These are phyloP conservation scores for Tachina lurida DNA, from an alignment of 2,888 invertebrate genomes.

Conservation along the genomic window DNA sequence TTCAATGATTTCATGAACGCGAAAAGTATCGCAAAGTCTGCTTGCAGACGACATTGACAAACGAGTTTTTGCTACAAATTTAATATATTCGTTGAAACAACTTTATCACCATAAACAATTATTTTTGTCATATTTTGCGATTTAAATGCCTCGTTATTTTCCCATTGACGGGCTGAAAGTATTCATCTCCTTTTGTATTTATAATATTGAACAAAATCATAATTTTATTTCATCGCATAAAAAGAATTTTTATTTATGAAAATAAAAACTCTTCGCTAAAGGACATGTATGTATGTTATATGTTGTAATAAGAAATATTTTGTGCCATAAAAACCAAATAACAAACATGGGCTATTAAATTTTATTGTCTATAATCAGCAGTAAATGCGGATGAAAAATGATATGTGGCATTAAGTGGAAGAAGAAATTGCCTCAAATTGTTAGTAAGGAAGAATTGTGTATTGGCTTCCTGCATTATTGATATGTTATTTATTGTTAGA, in stretches of 20 bases:
- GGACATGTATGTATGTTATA: background rate
- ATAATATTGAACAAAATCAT: slow-evolving; percentile 52
- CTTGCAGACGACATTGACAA: background rate
- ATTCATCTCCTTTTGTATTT: background rate
- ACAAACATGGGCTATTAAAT: slow-evolving; percentile 14
- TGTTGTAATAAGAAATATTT: slow-evolving; percentile 45
- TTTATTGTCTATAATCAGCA: slow-evolving; percentile 29
- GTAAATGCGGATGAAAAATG: slow-evolving; percentile 13
- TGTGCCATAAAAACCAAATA: slow-evolving; percentile 9
- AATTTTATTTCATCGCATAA: slow-evolving; percentile 40
- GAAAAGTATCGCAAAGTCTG: background rate
- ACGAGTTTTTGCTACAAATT: background rate
- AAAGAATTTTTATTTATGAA: background rate
- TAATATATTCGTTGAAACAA: background rate
- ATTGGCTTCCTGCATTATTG: background rate
- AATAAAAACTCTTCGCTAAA: too few relatives aligned
- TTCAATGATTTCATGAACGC: background rate
- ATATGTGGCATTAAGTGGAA: background rate
- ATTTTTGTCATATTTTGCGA: slow-evolving; percentile 10
- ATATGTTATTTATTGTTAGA: background rate
- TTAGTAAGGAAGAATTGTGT: background rate
- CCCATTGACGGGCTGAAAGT: slow-evolving; percentile 10
- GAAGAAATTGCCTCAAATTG: slow-evolving; percentile 5
- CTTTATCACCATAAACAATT: background rate
- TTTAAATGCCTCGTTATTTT: slow-evolving; percentile 33